Evolutionary conservation across 2,888 invertebrate genomes (phyloP).

Genomic region (Nomada lathburiana): DNA sequence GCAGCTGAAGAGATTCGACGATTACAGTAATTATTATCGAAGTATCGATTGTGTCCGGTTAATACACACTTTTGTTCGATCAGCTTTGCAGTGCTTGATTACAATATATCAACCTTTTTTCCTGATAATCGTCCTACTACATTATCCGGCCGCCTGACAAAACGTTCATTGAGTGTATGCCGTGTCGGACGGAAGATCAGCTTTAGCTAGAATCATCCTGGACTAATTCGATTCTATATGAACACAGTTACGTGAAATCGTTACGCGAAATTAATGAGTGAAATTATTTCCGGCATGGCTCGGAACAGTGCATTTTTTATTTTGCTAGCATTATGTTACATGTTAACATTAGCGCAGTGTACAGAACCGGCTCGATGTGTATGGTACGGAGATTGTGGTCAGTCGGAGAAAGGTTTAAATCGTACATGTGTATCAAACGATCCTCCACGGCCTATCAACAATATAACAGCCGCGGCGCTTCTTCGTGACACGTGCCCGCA

Average conservation of each 20-base stretch:
- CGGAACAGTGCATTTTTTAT: background rate
- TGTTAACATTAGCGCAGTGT: slow-evolving; percentile 11
- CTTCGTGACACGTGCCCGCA: slow-evolving; percentile 88
- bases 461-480: slow-evolving; percentile 82
- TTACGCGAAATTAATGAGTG: background rate
- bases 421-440: slow-evolving; percentile 84
- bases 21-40: background rate
- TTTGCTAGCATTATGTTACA: slow-evolving; percentile 18
- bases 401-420: slow-evolving; percentile 27
- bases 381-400: slow-evolving; percentile 87
- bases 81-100: background rate
- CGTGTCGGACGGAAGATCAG: background rate
- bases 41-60: background rate
- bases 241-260: background rate
- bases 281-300: slow-evolving; percentile 21
- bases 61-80: background rate
- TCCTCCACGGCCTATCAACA: slow-evolving; percentile 80
- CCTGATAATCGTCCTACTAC: background rate
- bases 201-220: background rate
- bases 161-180: background rate
- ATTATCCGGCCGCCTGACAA: background rate
- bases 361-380: slow-evolving; percentile 83
- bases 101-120: background rate
- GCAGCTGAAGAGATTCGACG: background rate
- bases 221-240: background rate